Conservation (phyloP, 2,888 invertebrate species). For the Eupithecia subfuscata region DNA sequence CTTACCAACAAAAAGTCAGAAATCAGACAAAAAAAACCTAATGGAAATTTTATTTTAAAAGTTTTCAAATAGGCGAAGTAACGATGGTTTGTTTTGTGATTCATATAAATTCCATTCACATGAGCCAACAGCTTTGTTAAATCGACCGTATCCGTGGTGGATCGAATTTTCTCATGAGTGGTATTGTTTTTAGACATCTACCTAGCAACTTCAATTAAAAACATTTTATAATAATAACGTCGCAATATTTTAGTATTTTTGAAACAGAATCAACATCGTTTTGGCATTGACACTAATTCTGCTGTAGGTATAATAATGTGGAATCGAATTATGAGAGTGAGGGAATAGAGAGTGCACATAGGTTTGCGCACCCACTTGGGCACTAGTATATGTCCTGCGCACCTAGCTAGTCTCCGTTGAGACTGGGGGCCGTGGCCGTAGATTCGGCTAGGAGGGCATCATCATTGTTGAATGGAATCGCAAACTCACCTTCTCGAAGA, state of each 20-base stretch:
- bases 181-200: constrained; percentile 17
- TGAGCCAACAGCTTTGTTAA: constrained; percentile 30
- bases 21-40: neutral
- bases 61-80: constrained; percentile 5
- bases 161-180: constrained; percentile 34
- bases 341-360: no score
- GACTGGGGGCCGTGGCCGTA: no score
- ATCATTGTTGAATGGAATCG: neutral
- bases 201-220: constrained; percentile 12
- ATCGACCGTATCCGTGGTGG: constrained; percentile 24
- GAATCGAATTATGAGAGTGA: no score
- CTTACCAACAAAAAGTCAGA: neutral
- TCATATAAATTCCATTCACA: constrained; percentile 28
- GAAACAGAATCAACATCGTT: neutral
- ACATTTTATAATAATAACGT: neutral
- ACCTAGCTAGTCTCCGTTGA: no score
- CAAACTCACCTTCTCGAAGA: constrained; percentile 83
- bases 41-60: neutral
- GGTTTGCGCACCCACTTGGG: no score
- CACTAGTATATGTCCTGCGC: no score
- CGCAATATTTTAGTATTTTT: neutral
- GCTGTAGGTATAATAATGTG: neutral
- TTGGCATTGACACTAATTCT: neutral
- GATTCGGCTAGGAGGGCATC: no score
- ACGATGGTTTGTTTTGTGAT: constrained; percentile 4